Base-by-base conservation (phyloP, 2,888 invertebrate genomes). In the Hirtodrosophila duncani region DNA sequence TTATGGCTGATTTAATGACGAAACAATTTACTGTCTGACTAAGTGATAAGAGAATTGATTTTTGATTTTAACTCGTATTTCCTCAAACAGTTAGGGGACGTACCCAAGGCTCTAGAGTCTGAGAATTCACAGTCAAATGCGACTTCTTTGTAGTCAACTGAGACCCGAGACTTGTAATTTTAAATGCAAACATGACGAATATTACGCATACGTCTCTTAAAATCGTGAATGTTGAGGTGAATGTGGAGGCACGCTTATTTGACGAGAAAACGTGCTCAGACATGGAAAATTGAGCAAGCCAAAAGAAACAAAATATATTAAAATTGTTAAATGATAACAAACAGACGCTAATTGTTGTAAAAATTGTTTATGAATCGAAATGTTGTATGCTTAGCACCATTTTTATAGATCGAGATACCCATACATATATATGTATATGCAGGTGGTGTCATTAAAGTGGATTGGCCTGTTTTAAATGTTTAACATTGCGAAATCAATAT, bases 231-330 rank as follows among this genome's bases (percentile, higher is more conserved):
- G 9, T 6, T 14, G 39, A 26, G 16, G 16, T 9, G 6, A 20
- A 16, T 29, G 18, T n/a, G 20, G 7, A 18, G 67, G 60, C 77
- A 70, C 70, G 67, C 57, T 70, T 79, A 38, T 63, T 33, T 20
- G 17, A 33, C 55, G 50, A 50, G 51, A 74, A 62, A 70, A 74
- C 70, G 70, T 70, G 79, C 21, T 29, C 26, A 14, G 18, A 36
- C 33, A 49, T 55, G 39, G 30, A 46, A 63, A 48, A 69, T 58
- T 42, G 21, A 31, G 14, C 36, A 30, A 64, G 26, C 36, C n/a
- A n/a, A n/a, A n/a, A n/a, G n/a, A n/a, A n/a, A n/a, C n/a, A n/a
- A 41, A 52, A 64, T 23, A 10, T 31, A 34, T 16, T 8, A 3
- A 17, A 31, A 14, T 3, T 7, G 2, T 17, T 16, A 1, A 17